phyloP scores from a whole-genome alignment of 1,140 invertebrate genomes.

The Oncopodura yosiiana region DNA sequence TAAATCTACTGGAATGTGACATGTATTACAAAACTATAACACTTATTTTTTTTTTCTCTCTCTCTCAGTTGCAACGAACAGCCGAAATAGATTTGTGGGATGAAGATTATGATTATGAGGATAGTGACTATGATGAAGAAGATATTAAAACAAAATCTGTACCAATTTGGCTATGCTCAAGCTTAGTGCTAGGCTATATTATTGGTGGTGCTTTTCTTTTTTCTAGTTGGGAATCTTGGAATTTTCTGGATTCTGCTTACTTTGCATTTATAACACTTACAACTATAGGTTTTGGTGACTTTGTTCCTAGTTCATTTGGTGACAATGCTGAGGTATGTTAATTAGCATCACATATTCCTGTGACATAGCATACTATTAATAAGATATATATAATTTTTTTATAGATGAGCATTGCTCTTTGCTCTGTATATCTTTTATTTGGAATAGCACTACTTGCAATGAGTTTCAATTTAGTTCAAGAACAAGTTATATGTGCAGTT shows the following conservation, averaged over 20 bases:
- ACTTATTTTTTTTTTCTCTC: not conserved
- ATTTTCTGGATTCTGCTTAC: constrained; percentile 80
- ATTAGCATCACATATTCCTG: not conserved
- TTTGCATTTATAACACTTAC: constrained; percentile 94
- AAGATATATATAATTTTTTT: not conserved
- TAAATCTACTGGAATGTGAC: too few relatives aligned
- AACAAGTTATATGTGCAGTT: constrained; percentile 78
- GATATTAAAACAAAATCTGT: constrained; percentile 52
- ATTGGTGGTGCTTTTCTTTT: constrained; percentile 77
- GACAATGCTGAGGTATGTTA: constrained; percentile 42
- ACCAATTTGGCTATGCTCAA: constrained; percentile 72
- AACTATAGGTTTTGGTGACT: constrained; percentile 90
- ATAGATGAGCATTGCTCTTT: constrained; percentile 70
- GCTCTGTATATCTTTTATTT: constrained; percentile 84
- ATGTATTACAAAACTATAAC: too few relatives aligned
- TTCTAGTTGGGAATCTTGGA: constrained; percentile 66
- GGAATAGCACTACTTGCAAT: constrained; percentile 95
- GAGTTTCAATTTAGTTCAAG: constrained; percentile 95
- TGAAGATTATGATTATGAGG: constrained; percentile 30
- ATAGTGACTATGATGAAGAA: constrained; percentile 29
- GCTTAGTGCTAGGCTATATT: constrained; percentile 74
- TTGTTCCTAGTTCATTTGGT: constrained; percentile 75
- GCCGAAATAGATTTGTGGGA: constrained; percentile 34
- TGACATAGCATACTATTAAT: not conserved
- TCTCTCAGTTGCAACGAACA: constrained; percentile 44